Evolutionary conservation across 2,797 vertebrate genomes (phyloP).

Genomic region (Trachops cirrhosus): DNA sequence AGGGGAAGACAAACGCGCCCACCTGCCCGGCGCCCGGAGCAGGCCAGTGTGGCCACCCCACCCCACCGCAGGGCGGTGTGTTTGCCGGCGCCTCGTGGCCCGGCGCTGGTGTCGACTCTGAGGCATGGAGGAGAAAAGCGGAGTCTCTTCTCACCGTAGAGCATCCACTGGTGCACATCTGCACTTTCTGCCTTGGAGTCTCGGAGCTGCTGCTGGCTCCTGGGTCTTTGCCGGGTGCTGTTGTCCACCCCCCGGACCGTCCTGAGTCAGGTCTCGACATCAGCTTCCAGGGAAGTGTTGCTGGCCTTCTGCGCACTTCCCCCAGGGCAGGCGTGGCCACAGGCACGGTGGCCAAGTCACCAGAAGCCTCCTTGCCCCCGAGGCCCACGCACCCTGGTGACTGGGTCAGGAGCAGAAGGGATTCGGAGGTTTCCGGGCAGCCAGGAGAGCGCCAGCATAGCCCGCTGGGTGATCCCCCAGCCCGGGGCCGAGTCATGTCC

Average conservation of each 20-base stretch:
- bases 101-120: not conserved
- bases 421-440: not conserved
- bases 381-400: not conserved
- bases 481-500: not conserved
- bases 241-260: not conserved
- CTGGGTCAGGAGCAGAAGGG: not conserved
- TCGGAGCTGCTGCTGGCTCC: not conserved
- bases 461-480: fast-evolving
- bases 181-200: not conserved
- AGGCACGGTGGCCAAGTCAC: not conserved
- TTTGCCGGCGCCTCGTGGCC: not conserved
- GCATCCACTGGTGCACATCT: not conserved
- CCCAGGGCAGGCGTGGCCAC: not conserved
- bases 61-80: fast-evolving
- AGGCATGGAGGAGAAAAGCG: not conserved
- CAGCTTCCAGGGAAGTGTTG: not conserved
- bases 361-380: fast-evolving
- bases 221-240: not conserved
- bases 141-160: not conserved
- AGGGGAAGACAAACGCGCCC: not conserved
- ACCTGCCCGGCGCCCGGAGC: not conserved
- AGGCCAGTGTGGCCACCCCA: not conserved
- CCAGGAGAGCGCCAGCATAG: not conserved
- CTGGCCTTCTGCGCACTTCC: not conserved
- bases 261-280: not conserved